Percentiles rank a stretch among this genome's conserved stretches.
These are phyloP conservation scores for Pachyuromys duprasi DNA, from an alignment of 2,797 vertebrate species.

Conservation along the genomic window DNA sequence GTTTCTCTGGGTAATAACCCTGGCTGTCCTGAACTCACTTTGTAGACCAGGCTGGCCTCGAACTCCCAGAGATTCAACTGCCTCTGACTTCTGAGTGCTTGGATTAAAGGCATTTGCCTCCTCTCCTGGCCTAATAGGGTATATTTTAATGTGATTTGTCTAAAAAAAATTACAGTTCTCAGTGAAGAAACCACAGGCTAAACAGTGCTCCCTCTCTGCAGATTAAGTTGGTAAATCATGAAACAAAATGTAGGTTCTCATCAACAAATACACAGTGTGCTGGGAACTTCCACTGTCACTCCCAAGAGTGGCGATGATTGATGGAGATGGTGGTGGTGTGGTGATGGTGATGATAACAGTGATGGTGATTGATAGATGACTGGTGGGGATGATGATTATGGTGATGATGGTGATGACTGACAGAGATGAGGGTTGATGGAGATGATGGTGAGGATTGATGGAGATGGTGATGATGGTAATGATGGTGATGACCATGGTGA, in stretches of 20 bases:
- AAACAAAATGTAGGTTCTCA: background rate
- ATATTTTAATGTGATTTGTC: background rate
- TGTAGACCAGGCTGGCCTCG: no score
- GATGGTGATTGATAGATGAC: background rate
- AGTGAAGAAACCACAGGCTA: background rate
- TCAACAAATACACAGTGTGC: rapidly evolving
- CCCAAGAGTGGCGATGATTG: rapidly evolving
- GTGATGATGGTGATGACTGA: background rate
- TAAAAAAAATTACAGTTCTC: background rate
- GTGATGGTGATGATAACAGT: background rate
- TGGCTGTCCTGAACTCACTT: no score
- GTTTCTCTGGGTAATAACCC: no score
- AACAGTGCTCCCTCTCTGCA: background rate
- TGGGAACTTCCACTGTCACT: rapidly evolving
- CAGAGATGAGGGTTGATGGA: background rate
- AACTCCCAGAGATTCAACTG: no score
- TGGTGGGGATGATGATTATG: background rate
- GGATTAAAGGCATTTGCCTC: no score
- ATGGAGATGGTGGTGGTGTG: background rate
- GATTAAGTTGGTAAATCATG: background rate
- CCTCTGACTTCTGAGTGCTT: no score
- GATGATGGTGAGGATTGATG: background rate
- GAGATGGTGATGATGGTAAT: background rate
- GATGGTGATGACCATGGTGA: background rate
- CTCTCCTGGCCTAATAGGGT: no score